phyloP scores from a whole-genome alignment of 2,113 vertebrate species.

The Nothoprocta perdicaria region DNA sequence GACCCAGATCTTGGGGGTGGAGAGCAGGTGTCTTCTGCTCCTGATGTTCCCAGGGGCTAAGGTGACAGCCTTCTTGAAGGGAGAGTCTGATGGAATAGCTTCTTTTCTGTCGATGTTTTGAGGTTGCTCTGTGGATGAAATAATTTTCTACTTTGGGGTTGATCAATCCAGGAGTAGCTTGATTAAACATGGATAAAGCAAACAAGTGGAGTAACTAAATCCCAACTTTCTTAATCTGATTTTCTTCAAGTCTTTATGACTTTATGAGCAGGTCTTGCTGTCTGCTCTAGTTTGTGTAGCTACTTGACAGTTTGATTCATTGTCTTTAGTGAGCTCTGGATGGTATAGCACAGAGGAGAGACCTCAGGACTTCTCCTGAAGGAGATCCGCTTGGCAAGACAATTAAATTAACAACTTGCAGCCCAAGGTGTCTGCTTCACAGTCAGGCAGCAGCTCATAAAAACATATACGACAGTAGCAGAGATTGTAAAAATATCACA shows the following conservation, averaged over 20 bases:
- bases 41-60: background rate
- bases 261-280: background rate
- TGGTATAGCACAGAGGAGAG: background rate
- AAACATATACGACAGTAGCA: background rate
- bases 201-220: background rate
- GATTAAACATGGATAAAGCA: constrained; percentile 6
- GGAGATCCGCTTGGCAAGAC: background rate
- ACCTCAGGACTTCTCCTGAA: background rate
- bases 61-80: background rate
- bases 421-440: background rate
- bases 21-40: background rate
- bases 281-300: rapidly evolving
- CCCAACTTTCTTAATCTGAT: background rate
- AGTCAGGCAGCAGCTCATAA: background rate
- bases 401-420: constrained; percentile 1
- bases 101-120: background rate
- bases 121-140: background rate
- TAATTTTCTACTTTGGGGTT: background rate
- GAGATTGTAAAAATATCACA: background rate
- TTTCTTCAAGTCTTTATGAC: background rate
- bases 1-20: background rate
- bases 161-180: background rate
- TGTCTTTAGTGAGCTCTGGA: background rate
- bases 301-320: background rate
- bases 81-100: background rate